Base-by-base conservation (phyloP, 2,113 vertebrate genomes). In the Benitochromis conjunctus region DNA sequence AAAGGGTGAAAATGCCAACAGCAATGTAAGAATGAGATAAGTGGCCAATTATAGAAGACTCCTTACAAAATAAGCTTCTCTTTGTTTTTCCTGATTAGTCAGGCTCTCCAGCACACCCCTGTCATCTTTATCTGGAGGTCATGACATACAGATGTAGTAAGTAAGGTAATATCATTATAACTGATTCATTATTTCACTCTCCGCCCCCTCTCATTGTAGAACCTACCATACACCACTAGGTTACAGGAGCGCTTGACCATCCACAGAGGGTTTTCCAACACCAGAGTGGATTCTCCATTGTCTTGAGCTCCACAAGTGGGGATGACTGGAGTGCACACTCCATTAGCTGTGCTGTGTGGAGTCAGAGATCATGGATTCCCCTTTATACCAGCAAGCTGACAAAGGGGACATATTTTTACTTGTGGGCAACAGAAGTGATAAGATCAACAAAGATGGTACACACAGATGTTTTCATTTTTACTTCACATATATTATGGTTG, bases 91-190 rank as follows among this genome's bases (percentile, higher is more conserved):
- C 84, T 79, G 95, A 76, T 95, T 92, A 43, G 77, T 90, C 88
- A 93, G 71, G 4, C 87, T 89, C 19, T 95, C 94, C 86, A 94
- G 57, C 36, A 96, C 83, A 62, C 81, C 79, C 58, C 89, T 96
- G 89, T 94, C 88, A 81, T 95, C 87, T 90, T 97, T 96, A 90
- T 96, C 94, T 96, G 89, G 76, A 79, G 91, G 66, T 62, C 34
- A 88, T 11, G 36, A 74, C 56, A 87, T 7, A 62, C 14, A 78
- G 43, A 82, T 21, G 56, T 62, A 71, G 29, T 11, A 21, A 7
- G 18, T 64, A 3, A 43, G 54, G 3, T 5, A 56, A 66, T 4
- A 10, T 38, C 11, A 38, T 9, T 56, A 24, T 57, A 41, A 58
- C 26, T 46, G 2, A 19, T 76, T 2, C 31, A 7, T 48, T 74